Evolutionary conservation across 2,797 vertebrate genomes (phyloP).

Genomic region (Sphaeramia orbicularis): DNA sequence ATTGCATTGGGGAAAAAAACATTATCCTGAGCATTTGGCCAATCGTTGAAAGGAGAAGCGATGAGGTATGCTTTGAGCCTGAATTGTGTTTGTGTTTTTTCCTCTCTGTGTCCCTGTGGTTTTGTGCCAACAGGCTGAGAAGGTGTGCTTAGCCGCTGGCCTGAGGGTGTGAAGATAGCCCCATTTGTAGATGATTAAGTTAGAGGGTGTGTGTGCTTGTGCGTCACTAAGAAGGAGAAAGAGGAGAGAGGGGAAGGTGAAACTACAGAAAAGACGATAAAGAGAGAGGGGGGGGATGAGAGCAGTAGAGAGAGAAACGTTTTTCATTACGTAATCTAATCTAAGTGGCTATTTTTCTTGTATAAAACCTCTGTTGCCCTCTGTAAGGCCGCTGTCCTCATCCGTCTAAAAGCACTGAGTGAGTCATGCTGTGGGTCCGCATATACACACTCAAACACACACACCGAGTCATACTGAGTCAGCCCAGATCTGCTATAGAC

Average conservation of each 20-base stretch:
- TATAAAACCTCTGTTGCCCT: constrained; percentile 78
- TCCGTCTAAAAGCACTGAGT: constrained; percentile 84
- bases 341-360: constrained; percentile 80
- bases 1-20: constrained; percentile 54
- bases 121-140: constrained; percentile 25
- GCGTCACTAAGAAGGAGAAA: constrained; percentile 25
- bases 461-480: constrained; percentile 80
- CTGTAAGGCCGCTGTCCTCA: constrained; percentile 77
- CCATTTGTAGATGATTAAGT: constrained; percentile 73
- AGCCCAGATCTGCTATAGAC: constrained; percentile 78
- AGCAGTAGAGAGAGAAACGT: constrained; percentile 48
- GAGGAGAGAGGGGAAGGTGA: constrained; percentile 35
- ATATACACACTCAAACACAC: constrained; percentile 47
- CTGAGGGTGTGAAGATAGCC: constrained; percentile 64
- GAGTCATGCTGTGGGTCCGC: constrained; percentile 77
- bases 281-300: constrained; percentile 1
- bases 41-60: constrained; percentile 33
- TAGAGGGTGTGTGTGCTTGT: constrained; percentile 43
- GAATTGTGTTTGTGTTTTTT: constrained; percentile 7
- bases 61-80: constrained; percentile 48
- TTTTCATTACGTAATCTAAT: constrained; percentile 80
- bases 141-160: constrained; percentile 16
- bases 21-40: constrained; percentile 40
- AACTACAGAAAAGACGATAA: constrained; percentile 7
- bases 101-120: constrained; percentile 2